Conservation (phyloP, 2,888 invertebrate genomes). For the Lasioglossum marginatum region DNA sequence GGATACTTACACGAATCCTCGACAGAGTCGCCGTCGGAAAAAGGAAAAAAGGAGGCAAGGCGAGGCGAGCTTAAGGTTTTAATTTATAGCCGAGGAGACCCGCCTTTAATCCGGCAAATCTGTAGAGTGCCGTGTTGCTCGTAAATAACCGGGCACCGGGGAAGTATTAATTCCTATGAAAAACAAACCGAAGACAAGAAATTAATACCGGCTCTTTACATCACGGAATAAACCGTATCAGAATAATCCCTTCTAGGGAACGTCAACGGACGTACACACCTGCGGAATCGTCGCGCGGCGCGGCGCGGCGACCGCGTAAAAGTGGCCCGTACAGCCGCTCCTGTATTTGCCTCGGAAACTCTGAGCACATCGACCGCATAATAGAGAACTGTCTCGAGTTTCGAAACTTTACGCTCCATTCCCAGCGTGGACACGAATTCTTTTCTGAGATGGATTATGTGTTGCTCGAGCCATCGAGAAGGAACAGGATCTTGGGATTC, state of each 20-base stretch:
- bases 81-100: constrained; percentile 69
- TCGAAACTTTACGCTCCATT: not conserved
- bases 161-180: constrained; percentile 66
- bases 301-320: not conserved
- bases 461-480: not conserved
- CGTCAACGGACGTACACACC: not conserved
- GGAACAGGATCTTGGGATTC: not conserved
- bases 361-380: not conserved
- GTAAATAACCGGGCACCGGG: constrained; percentile 64
- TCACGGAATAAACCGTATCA: constrained; percentile 49
- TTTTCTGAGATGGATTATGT: not conserved
- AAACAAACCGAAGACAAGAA: constrained; percentile 67
- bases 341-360: not conserved
- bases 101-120: constrained; percentile 74
- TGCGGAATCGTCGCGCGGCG: not conserved
- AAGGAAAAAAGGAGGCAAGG: constrained; percentile 35
- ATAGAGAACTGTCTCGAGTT: not conserved
- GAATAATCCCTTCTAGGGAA: constrained; percentile 44
- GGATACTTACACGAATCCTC: constrained; percentile 63
- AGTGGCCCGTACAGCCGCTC: not conserved
- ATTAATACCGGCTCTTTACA: constrained; percentile 63
- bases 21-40: constrained; percentile 43
- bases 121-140: constrained; percentile 71
- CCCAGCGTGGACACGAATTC: not conserved
- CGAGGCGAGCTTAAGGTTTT: constrained; percentile 67